These are phyloP conservation scores for Aromia moschata DNA, from an alignment of 2,888 invertebrate species.

Conservation along the genomic window DNA sequence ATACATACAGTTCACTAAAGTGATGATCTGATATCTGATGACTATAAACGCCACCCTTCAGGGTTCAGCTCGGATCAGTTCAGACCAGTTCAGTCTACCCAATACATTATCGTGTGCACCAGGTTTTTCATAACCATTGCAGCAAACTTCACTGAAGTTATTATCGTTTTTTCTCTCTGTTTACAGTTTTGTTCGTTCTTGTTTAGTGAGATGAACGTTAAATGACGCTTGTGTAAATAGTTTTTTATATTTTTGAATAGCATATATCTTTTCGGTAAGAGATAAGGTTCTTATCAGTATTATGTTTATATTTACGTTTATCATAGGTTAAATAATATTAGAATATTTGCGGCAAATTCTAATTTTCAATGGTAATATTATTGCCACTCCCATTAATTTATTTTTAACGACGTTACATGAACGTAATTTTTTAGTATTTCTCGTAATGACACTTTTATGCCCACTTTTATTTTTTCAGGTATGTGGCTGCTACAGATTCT, in stretches of 20 bases:
- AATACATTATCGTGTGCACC: not conserved
- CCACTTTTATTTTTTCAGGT: slow-evolving; percentile 31
- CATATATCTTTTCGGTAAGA: slow-evolving; percentile 14
- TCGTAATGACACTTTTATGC: not conserved
- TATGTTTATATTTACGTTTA: not conserved
- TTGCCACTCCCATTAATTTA: slow-evolving; percentile 18
- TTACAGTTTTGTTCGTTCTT: not conserved
- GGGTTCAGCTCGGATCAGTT: not conserved
- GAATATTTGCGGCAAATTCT: slow-evolving; percentile 4
- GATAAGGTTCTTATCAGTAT: slow-evolving; percentile 1
- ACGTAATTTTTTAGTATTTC: not conserved
- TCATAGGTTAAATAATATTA: not conserved
- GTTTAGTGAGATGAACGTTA: slow-evolving; percentile 1
- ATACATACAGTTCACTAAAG: too few species aligned
- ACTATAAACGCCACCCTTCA: too few species aligned
- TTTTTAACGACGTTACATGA: not conserved
- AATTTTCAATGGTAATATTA: not conserved
- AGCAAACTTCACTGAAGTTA: slow-evolving; percentile 10
- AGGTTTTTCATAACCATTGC: not conserved
- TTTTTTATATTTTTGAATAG: slow-evolving; percentile 4
- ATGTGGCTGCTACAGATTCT: slow-evolving; percentile 38
- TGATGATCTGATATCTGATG: too few species aligned
- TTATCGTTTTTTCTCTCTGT: slow-evolving; percentile 7
- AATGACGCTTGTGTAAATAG: slow-evolving; percentile 10
- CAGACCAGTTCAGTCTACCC: too few species aligned